Evolutionary conservation across 2,888 invertebrate species (phyloP), one percentile per base, ranked within the genome.

Genomic region (Chirona hameri): DNA sequence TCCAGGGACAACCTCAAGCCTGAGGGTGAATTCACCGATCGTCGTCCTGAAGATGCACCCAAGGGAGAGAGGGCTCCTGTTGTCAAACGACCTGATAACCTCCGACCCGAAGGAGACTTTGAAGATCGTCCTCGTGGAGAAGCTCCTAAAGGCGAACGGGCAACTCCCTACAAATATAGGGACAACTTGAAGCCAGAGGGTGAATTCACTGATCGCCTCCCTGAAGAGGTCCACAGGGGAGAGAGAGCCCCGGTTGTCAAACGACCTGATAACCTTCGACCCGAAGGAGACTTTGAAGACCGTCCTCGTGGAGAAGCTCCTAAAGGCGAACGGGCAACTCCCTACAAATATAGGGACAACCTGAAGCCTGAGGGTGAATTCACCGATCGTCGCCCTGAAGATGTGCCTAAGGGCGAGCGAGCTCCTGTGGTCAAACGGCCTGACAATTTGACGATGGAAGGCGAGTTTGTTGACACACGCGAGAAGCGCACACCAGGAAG

Each of bases 301-400:
- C 82, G 79, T 18, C 69, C 82, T 15, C 81, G 85, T 48, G 86
- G 87, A 10, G 79, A 83, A 31, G 83, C 86, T 91, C 12, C 91
- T 89, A 76, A 81, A 24, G 89, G 88, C 18, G 88, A 89, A 29
- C 82, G 88, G 81, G 87, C 88, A 29, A 86, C 86, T 48, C 83
- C 83, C 0, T 83, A 83, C 69, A 84, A 84, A 81, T 85, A 85
- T 21, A 84, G 83, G 15, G 90, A 90, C 84, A 91, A 91, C 86
- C 85, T 92, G 0, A 87, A 87, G 87, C 91, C 93, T 90, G 85
- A 83, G 60, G 85, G 85, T 31, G 83, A 85, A 65, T 82, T 82
- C 60, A 55, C 76, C 5, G 83, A 82, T 27, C 82, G 81, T 21
- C 46, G 39, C 21, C 65, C 85, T 29, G 86, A 87, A 14, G 81